These are phyloP conservation scores for Bombus soroeensis DNA, from an alignment of 1,140 invertebrate species.

Conservation along the genomic window DNA sequence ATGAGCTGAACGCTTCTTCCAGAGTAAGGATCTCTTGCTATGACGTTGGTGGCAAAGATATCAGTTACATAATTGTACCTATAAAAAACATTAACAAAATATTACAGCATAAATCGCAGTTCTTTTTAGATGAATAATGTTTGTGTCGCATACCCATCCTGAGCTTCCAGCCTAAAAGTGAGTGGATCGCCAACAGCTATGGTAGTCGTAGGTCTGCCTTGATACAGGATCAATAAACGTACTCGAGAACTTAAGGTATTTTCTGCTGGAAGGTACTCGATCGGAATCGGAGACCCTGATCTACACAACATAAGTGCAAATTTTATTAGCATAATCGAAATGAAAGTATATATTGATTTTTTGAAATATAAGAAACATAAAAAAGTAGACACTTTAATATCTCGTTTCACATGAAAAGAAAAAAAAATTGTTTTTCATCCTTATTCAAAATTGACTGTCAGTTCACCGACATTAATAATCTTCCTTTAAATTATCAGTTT, in stretches of 20 bases:
- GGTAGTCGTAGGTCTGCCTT: slow-evolving; percentile 94
- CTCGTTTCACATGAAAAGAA: not conserved
- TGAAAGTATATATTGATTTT: not conserved
- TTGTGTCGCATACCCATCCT: slow-evolving; percentile 86
- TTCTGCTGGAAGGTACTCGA: slow-evolving; percentile 95
- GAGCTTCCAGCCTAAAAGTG: slow-evolving; percentile 94
- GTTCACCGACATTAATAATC: not conserved
- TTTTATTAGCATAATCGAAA: slow-evolving; percentile 35
- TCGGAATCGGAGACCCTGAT: slow-evolving; percentile 94
- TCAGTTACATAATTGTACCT: slow-evolving; percentile 92
- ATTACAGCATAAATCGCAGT: not conserved
- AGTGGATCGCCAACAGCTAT: slow-evolving; percentile 97
- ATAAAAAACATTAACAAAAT: slow-evolving; percentile 10
- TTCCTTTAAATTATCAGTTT: not conserved
- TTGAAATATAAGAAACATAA: not conserved
- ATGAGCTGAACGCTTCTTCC: slow-evolving; percentile 94
- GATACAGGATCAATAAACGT: slow-evolving; percentile 92
- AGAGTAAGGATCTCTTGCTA: slow-evolving; percentile 96
- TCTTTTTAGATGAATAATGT: not conserved
- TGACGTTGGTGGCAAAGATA: slow-evolving; percentile 96
- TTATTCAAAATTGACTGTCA: not conserved
- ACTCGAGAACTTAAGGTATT: slow-evolving; percentile 95
- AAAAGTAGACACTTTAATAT: not conserved
- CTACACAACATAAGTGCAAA: slow-evolving; percentile 80
- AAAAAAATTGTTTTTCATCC: not conserved